Conservation (phyloP, 2,888 invertebrate species). For the Lasioglossum villosulum region DNA sequence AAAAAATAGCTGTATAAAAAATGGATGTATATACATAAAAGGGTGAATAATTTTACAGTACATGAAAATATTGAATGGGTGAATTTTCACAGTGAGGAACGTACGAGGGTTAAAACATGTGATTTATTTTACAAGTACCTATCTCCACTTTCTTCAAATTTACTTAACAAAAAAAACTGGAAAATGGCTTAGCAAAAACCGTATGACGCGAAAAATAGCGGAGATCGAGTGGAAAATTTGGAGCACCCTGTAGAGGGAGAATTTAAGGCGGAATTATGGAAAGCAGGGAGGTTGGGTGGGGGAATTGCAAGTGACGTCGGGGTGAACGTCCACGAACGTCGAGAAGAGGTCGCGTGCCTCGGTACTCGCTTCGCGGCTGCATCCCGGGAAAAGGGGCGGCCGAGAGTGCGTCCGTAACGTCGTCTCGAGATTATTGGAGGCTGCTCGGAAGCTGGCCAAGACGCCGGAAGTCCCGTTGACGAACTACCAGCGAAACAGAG, state of each 20-base stretch:
- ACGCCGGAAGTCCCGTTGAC: constrained; percentile 45
- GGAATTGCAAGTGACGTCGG: background rate
- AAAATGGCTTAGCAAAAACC: background rate
- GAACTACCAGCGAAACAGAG: constrained; percentile 55
- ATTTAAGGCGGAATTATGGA: constrained; percentile 40
- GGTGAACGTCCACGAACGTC: constrained; percentile 39
- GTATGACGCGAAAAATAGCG: background rate
- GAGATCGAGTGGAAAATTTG: background rate
- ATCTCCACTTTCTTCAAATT: too few relatives aligned
- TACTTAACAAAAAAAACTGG: too few relatives aligned
- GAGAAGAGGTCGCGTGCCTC: constrained; percentile 8
- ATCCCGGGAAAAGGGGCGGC: constrained; percentile 20
- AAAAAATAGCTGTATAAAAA: too few relatives aligned
- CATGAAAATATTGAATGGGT: too few relatives aligned
- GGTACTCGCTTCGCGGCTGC: constrained; percentile 35
- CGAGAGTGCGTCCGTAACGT: constrained; percentile 41
- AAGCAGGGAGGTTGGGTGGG: constrained; percentile 4
- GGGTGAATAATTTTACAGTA: too few relatives aligned
- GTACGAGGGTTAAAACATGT: too few relatives aligned
- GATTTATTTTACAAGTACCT: too few relatives aligned
- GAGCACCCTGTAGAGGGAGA: background rate
- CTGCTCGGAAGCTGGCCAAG: constrained; percentile 18
- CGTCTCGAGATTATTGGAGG: constrained; percentile 57
- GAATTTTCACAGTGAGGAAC: too few relatives aligned
- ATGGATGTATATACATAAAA: too few relatives aligned